phyloP scores from a whole-genome alignment of 1,140 invertebrate genomes.

The Papilio glaucus region DNA sequence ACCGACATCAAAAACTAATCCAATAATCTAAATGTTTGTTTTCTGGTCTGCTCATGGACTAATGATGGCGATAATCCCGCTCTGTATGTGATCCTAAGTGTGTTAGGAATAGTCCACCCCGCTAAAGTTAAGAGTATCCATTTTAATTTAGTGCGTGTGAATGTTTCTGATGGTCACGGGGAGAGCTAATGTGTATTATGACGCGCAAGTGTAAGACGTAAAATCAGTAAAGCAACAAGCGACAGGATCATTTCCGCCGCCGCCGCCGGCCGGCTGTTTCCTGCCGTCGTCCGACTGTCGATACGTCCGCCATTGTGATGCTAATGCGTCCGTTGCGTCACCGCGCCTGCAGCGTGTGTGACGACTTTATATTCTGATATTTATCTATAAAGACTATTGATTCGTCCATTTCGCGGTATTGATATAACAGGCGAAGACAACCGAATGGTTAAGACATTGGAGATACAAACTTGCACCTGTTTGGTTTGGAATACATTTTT shows the following conservation, averaged over 20 bases:
- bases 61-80: no score
- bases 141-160: no score
- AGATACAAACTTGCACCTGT: no score
- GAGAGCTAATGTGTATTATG: neutral
- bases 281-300: conserved; percentile 55
- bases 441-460: neutral
- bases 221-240: conserved; percentile 10
- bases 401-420: conserved; percentile 6
- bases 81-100: no score
- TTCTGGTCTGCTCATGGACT: no score
- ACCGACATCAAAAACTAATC: no score
- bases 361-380: conserved; percentile 36
- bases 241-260: conserved; percentile 51
- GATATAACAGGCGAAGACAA: neutral
- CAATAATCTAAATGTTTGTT: no score
- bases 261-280: conserved; percentile 48
- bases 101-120: no score
- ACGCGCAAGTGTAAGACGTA: neutral
- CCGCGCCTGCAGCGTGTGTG: conserved; percentile 36
- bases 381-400: conserved; percentile 15
- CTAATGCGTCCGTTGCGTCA: conserved; percentile 59
- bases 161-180: no score
- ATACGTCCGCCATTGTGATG: conserved; percentile 64
- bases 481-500: no score
- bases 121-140: no score